Base-by-base conservation (phyloP, 2,888 invertebrate species). In the Adelognathus sp. region DNA sequence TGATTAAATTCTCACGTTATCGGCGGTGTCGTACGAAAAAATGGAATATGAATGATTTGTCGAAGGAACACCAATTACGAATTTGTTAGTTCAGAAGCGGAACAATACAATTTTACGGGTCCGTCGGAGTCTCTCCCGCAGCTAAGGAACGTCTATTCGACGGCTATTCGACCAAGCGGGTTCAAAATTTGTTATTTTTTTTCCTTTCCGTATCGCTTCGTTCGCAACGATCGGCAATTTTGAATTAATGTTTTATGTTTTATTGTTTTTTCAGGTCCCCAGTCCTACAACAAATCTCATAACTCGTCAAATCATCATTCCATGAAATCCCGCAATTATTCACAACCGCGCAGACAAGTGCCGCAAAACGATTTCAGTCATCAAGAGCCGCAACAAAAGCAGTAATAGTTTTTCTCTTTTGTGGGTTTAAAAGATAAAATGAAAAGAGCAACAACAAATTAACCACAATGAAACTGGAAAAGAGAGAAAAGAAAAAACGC, bases 221-320 rank as follows among this genome's bases (percentile, higher is more conserved):
- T 18, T 14, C 16, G 5, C 5, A 27, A 5, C 6, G 3, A 36
- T 33, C 27, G 29, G 27, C 24, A 52, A 16, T 39, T 33, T 61
- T 36, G n/a, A 36, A 61, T 77, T 78, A 80, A 76, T 80, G 21
- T 73, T 64, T 76, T 81, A 39, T 85, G 81, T 80, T 75, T 75
- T 39, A 80, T 80, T 61, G 36, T 79, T 83, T n/a, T 90, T 90
- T 60, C 87, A 90, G 90, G 89, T 89, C 85, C 87, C 86, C 86
- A 85, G 86, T 85, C 87, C 86, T 81, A 86, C 84, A 87, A 83
- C 81, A 87, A 88, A 86, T 86, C 84, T 88, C 89, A 89, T 87
- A 89, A 89, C 86, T 88, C 88, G 87, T 89, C 88, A 84, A 88
- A 88, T 90, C 88, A 90, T 90, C 91, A 91, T 91, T 91, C 90